Conservation (phyloP, 1,140 invertebrate species). For the Drosophila jambulina region DNA sequence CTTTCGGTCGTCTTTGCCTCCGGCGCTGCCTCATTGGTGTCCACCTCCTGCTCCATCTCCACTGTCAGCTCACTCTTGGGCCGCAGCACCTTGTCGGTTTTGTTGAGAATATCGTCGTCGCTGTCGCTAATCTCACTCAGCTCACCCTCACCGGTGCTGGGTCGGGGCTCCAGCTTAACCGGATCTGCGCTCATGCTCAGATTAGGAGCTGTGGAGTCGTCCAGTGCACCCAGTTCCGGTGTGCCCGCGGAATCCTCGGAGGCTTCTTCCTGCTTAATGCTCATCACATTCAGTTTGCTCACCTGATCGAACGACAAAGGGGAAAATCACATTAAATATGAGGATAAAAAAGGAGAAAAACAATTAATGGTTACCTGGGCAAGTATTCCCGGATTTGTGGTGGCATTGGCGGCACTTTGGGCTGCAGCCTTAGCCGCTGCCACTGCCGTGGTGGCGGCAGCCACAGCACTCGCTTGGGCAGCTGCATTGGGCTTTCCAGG, state of each 20-base stretch:
- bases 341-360: not conserved
- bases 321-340: not conserved
- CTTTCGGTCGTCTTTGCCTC: constrained; percentile 61
- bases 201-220: constrained; percentile 11
- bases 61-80: constrained; percentile 70
- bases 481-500: constrained; percentile 59
- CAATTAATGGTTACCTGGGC: constrained; percentile 37
- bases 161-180: constrained; percentile 54
- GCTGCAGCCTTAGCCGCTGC: constrained; percentile 79
- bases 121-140: constrained; percentile 95
- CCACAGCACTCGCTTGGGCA: constrained; percentile 74
- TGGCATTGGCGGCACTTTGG: constrained; percentile 79
- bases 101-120: constrained; percentile 93
- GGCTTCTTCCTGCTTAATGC: constrained; percentile 66
- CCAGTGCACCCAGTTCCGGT: constrained; percentile 39
- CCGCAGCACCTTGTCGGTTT: constrained; percentile 74
- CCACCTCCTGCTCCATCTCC: constrained; percentile 64
- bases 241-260: constrained; percentile 61
- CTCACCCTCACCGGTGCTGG: constrained; percentile 86
- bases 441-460: constrained; percentile 77
- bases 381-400: constrained; percentile 80
- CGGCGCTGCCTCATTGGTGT: constrained; percentile 40
- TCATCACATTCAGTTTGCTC: constrained; percentile 48
- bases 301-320: constrained; percentile 3
- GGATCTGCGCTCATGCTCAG: not conserved